Evolutionary conservation across 2,797 vertebrate species (phyloP).

Genomic region (Tangara arthus): DNA sequence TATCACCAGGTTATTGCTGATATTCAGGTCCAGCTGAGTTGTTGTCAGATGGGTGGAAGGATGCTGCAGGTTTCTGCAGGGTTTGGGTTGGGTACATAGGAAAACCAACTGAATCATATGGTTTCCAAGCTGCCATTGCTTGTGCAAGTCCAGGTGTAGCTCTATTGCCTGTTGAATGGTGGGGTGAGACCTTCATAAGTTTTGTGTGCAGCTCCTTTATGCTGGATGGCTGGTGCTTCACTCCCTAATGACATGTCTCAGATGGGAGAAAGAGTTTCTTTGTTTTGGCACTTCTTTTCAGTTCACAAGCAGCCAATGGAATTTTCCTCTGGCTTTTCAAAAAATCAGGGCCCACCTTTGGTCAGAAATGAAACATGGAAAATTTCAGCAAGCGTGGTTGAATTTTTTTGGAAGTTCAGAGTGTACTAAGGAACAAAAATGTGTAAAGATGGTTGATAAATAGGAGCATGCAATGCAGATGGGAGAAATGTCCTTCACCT

Average conservation of each 20-base stretch:
- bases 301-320: not conserved
- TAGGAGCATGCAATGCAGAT: not conserved
- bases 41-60: not conserved
- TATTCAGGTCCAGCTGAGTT: not conserved
- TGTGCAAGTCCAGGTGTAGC: not conserved
- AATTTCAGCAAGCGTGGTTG: not conserved
- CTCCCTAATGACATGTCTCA: not conserved
- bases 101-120: not conserved
- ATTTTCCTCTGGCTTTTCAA: slow-evolving; percentile 29
- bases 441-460: not conserved
- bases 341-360: not conserved
- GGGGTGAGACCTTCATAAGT: not conserved
- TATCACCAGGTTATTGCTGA: not conserved
- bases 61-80: not conserved
- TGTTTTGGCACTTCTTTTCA: slow-evolving; percentile 29
- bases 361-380: slow-evolving; percentile 14
- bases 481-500: fast-evolving
- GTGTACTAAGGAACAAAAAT: not conserved
- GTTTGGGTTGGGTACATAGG: not conserved
- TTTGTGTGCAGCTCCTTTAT: not conserved
- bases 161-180: not conserved
- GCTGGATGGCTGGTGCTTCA: not conserved
- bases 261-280: not conserved
- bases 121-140: not conserved
- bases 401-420: not conserved